Percentiles rank a stretch among this genome's conserved stretches.
Conservation (phyloP, 2,113 vertebrate species). For the Nansenia antarctica region DNA sequence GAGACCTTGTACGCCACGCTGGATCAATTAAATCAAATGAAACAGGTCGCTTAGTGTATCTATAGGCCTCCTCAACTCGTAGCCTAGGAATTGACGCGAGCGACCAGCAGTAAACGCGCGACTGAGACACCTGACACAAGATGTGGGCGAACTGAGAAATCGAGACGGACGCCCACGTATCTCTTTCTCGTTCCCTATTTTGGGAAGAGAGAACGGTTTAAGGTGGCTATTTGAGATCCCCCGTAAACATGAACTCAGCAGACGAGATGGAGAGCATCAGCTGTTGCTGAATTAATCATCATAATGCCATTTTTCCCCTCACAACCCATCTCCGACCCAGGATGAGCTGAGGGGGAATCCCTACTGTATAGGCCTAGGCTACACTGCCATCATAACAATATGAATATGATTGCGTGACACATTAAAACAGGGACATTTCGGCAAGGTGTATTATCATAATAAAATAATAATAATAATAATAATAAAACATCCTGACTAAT, state of each 20-base stretch:
- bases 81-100: neutral
- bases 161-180: conserved; percentile 46
- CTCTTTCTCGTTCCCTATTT: conserved; percentile 76
- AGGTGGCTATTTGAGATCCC: conserved; percentile 84
- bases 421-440: no score
- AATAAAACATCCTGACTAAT: no score
- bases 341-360: conserved; percentile 55
- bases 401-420: neutral
- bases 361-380: conserved; percentile 11
- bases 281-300: conserved; percentile 85
- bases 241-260: conserved; percentile 85
- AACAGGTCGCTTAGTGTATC: no score
- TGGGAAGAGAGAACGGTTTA: conserved; percentile 76
- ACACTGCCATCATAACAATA: neutral
- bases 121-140: conserved; percentile 37
- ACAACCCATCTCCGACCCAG: conserved; percentile 25
- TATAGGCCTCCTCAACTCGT: no score
- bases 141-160: conserved; percentile 6
- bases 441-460: no score
- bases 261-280: conserved; percentile 81
- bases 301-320: conserved; percentile 35
- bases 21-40: no score
- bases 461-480: no score
- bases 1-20: no score
- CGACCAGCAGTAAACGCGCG: conserved; percentile 4